These are phyloP conservation scores for Stenodema calcarata DNA, from an alignment of 2,888 invertebrate genomes.

Conservation along the genomic window DNA sequence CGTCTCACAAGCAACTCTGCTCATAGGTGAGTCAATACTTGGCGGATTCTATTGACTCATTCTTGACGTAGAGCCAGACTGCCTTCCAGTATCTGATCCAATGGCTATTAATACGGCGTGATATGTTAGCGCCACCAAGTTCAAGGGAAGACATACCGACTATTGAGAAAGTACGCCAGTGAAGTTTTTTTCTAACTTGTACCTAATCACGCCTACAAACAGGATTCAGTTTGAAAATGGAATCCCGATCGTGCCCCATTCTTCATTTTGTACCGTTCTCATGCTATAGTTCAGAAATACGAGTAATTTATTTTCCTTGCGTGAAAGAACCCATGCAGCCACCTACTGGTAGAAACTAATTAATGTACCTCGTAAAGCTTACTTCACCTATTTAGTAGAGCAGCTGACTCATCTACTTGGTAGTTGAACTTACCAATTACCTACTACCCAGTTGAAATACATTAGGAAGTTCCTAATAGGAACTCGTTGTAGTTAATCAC, in stretches of 20 bases:
- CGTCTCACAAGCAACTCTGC: neutral
- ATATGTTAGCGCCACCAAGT: conserved; percentile 34
- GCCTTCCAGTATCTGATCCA: conserved; percentile 22
- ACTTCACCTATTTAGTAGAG: too few species aligned
- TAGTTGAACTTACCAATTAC: too few species aligned
- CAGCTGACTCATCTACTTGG: too few species aligned
- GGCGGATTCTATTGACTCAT: conserved; percentile 7
- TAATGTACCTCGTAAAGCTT: too few species aligned
- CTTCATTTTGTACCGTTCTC: neutral
- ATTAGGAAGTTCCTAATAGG: too few species aligned
- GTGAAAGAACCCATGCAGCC: too few species aligned
- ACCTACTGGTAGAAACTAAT: too few species aligned
- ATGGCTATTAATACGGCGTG: conserved; percentile 25
- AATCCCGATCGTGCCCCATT: neutral
- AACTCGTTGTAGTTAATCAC: too few species aligned
- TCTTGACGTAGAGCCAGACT: conserved; percentile 34
- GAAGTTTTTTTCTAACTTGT: neutral
- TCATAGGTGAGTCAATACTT: conserved; percentile 17
- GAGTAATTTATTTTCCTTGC: too few species aligned
- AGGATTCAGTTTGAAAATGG: neutral
- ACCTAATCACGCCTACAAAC: neutral
- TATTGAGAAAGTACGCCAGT: neutral
- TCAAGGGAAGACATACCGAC: neutral
- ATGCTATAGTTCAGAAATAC: too few species aligned
- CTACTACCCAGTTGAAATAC: too few species aligned